Base-by-base conservation (phyloP, 2,797 vertebrate genomes). In the Pipistrellus kuhlii region DNA sequence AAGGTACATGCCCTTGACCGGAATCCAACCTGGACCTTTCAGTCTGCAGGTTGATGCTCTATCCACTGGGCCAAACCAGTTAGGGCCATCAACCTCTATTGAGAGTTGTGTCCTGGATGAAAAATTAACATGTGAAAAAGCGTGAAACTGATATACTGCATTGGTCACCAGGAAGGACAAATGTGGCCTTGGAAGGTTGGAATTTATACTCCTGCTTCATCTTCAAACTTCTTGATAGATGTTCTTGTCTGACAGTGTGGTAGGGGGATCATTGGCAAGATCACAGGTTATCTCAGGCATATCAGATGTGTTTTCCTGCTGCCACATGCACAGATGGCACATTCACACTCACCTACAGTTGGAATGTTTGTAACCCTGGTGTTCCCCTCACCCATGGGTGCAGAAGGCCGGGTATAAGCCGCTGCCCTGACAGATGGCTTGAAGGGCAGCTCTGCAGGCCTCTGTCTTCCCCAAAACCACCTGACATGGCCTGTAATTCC, bases 141-240 rank as follows among this genome's bases (percentile, higher is more conserved):
- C 35, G 13, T 15, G 6, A 75, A 64, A 88, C 35, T 57, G 72
- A 91, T 38, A 7, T 17, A 8, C 41, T 88, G 12, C 1, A 0
- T 21, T 21, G 53, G n/a, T 95, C 93, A 69, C 44, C 59, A 72
- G 12, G 44, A 91, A 84, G 27, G 53, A 62, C 48, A 69, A 71
- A 85, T 25, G 38, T 87, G 92, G 64, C 86, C 82, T 94, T 68
- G 73, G 41, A 57, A 94, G 57, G 4, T 10, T 85, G 80, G 46
- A 32, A 35, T 93, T 35, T 38, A 51, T 35, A 53, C 25, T 32
- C 32, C 21, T 83, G 3, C 21, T 71, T 69, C 46, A 30, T 84
- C 81, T 85, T 71, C 59, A 73, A 77, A 83, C 32, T 76, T 90
- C 41, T 88, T n/a, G 10, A 0, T 38, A 77, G 87, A 76, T 30